Percentiles rank a stretch among this genome's conserved stretches.
Evolutionary conservation across 2,797 vertebrate genomes (phyloP).

Genomic region (Rachycentron canadum): DNA sequence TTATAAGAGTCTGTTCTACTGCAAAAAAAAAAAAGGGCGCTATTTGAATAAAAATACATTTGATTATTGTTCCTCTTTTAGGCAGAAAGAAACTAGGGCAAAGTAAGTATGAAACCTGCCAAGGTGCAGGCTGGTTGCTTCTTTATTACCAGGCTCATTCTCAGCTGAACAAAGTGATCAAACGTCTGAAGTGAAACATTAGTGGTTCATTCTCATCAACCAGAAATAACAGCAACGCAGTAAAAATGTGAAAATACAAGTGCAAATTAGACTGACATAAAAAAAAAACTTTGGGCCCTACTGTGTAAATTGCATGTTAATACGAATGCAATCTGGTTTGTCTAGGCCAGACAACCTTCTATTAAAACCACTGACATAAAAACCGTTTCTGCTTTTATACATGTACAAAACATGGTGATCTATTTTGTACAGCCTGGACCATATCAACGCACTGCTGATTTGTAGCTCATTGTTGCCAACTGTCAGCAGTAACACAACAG

Average conservation of each 20-base stretch:
- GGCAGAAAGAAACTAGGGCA: background rate
- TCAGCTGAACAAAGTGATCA: constrained; percentile 4
- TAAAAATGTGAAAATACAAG: background rate
- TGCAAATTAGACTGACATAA: background rate
- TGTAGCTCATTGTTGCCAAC: background rate
- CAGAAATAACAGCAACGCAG: background rate
- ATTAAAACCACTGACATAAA: constrained; percentile 4
- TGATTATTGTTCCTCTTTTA: background rate
- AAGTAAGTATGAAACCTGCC: background rate
- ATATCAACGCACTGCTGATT: background rate
- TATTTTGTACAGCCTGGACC: background rate
- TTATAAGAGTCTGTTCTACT: background rate
- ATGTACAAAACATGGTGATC: background rate
- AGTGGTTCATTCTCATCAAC: background rate
- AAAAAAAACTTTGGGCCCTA: background rate
- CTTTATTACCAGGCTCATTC: background rate
- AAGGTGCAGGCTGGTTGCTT: background rate
- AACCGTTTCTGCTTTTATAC: background rate
- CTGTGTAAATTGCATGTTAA: too few species aligned
- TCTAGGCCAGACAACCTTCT: background rate
- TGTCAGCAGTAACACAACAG: background rate
- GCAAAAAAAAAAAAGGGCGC: background rate
- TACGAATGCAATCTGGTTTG: background rate
- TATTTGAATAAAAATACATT: background rate
- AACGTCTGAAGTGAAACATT: background rate